phyloP scores from a whole-genome alignment of 1,140 invertebrate genomes.

The Panagrolaimus sp. region DNA sequence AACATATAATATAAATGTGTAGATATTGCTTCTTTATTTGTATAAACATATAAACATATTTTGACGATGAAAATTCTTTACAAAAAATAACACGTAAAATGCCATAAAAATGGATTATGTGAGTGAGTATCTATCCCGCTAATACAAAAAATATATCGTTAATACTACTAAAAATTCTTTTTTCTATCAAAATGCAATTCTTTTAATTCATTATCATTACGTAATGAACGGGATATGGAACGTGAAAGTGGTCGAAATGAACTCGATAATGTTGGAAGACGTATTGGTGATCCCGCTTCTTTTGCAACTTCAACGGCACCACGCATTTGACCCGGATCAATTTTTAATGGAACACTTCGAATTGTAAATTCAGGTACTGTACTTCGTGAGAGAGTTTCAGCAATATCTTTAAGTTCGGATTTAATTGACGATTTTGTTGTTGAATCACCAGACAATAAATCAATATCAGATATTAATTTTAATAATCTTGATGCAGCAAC shows the following conservation, averaged over 20 bases:
- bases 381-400: not conserved
- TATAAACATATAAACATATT: not conserved
- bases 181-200: conserved; percentile 4
- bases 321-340: no score
- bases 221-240: not conserved
- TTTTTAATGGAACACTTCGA: no score
- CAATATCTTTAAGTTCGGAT: not conserved
- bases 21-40: not conserved
- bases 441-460: not conserved
- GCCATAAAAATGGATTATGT: no score
- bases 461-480: not conserved
- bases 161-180: not conserved
- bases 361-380: not conserved
- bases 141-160: no score
- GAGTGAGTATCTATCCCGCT: no score
- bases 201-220: not conserved
- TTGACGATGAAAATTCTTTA: not conserved
- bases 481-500: not conserved
- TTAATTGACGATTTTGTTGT: not conserved
- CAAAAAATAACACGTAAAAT: no score
- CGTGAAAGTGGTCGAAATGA: not conserved
- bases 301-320: not conserved
- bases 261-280: not conserved
- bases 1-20: not conserved
- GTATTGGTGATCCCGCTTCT: not conserved